Evolutionary conservation across 2,888 invertebrate genomes (phyloP), one percentile per base, ranked within the genome.

Genomic region (Nemotelus pantherinus): DNA sequence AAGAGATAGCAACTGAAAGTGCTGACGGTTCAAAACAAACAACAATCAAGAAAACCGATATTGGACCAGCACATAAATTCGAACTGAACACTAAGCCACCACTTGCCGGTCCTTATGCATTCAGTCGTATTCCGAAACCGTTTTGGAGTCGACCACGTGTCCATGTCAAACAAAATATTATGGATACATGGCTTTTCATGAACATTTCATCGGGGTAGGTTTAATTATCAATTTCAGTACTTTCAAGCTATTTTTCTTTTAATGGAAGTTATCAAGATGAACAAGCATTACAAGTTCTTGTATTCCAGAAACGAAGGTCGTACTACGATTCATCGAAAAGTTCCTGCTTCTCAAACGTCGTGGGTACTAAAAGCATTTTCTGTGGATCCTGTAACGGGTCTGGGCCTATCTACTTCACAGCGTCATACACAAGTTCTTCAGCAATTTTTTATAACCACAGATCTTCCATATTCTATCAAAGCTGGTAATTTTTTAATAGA

Each of bases 301-400:
- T 68, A 1, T n/a, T 45, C n/a, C 48, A 82, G 89, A 88, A 88
- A 87, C 80, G 90, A 91, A 80, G 91, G 92, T 53, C 89, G 89
- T 82, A 88, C 89, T 2, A 87, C 88, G 41, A 74, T 90, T 43
- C 88, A 90, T 77, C 89, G 92, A 81, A 90, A 89, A 77, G 91
- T 94, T 9, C 96, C 96, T 0, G 94, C 93, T 83, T 93, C 94
- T 0, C 93, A 96, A 77, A 95, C 94, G 2, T 94, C 95, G 0
- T 96, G 95, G 95, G 90, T 94, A 2, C 89, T 95, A 3, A 92
- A 93, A 77, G 96, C 94, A 2, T 96, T 96, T 84, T 94, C 95
- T 3, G 87, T 96, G 80, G 93, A 94, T 85, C 90, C 92, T 0
- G 88, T 91, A 3, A 88, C 91, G 80, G 96, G 96, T 7, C 88